Conservation (phyloP, 2,113 vertebrate species). For the Otolemur garnettii region DNA sequence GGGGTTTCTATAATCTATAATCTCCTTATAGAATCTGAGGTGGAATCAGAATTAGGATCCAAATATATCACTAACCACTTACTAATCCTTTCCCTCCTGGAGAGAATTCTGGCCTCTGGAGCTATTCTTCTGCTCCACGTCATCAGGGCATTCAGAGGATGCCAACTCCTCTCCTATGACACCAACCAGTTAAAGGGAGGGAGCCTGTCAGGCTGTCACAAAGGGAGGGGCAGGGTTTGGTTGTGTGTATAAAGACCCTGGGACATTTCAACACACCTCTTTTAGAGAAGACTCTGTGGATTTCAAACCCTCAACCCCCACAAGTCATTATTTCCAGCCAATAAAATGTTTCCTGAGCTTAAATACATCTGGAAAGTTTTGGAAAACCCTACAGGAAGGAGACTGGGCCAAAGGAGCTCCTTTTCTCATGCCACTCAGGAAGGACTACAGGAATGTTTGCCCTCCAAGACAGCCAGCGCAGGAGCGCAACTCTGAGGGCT, state of each 20-base stretch:
- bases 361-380: constrained; percentile 82
- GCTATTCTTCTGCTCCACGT: not conserved
- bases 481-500: not conserved
- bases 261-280: constrained; percentile 55
- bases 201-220: not conserved
- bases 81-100: constrained; percentile 14
- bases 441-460: constrained; percentile 63
- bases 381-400: constrained; percentile 82
- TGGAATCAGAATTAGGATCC: constrained; percentile 41
- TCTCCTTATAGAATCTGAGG: constrained; percentile 43
- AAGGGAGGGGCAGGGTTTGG: not conserved
- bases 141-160: constrained; percentile 21
- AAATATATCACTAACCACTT: constrained; percentile 12
- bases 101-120: constrained; percentile 36
- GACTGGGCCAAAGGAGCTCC: constrained; percentile 66
- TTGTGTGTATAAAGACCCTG: not conserved
- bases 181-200: not conserved
- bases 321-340: constrained; percentile 70
- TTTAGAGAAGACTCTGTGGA: constrained; percentile 41
- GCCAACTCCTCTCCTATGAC: not conserved
- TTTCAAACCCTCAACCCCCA: constrained; percentile 56
- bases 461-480: constrained; percentile 60
- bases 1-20: not conserved
- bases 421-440: constrained; percentile 79
- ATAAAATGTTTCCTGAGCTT: constrained; percentile 80